Evolutionary conservation across 2,888 invertebrate genomes (phyloP), one percentile per base, ranked within the genome.

Genomic region (Phania funesta): DNA sequence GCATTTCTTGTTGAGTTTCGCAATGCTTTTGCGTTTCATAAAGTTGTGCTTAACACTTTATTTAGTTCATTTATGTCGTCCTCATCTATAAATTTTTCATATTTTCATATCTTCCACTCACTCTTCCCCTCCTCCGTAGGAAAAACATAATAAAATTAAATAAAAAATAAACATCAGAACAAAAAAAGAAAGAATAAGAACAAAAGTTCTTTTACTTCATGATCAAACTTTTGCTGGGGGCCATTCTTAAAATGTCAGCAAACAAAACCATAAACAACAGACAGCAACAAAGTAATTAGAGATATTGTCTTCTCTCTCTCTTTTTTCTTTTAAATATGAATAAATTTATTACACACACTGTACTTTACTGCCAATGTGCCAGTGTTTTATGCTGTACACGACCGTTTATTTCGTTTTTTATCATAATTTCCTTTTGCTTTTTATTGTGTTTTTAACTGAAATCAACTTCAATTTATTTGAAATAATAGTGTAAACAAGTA

Each of bases 161-260:
- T 18, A 7, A n/a, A 46, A 48, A 24, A 48, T 0, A 18, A 44
- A 18, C 1, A 5, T 5, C 2, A n/a, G 16, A 29, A 29, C n/a
- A 13, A 13, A 18, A 18, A 20, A 13, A 41, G 5, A 52, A 11
- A 13, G 20, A 18, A 20, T 32, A n/a, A 54, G 13, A 16, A 60
- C 38, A 26, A 38, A 29, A 52, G 29, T 62, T 60, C 41, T 44
- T 6, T 41, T 62, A 38, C 16, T 75, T 38, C 26, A 56, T 48
- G 24, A 24, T 35, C 18, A 54, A 65, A 56, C 24, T 52, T 41
- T 44, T 13, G 13, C 16, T 48, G 38, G 38, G 16, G 38, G n/a
- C n/a, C 46, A 13, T 58, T 60, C 50, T 76, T 60, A 41, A 76
- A 52, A 68, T 76, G 76, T 68, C 76, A 76, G 52, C 67, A 44